Percentiles rank a stretch among this genome's conserved stretches.
Conservation (phyloP, 2,797 vertebrate species). For the Eulemur coronatus region DNA sequence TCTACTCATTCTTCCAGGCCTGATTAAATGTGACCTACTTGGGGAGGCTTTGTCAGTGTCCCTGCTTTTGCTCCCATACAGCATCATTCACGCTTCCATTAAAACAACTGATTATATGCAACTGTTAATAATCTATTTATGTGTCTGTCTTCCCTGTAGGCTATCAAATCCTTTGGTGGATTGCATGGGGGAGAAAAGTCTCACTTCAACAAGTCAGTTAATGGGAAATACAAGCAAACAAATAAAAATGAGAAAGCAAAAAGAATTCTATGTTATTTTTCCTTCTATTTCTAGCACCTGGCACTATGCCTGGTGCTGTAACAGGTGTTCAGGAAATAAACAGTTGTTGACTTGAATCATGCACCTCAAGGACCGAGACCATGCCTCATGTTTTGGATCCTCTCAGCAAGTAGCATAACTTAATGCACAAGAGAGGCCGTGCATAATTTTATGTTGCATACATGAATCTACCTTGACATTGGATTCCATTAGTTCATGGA, state of each 20-base stretch:
- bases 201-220: slow-evolving; percentile 45
- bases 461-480: neutral
- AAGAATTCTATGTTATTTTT: slow-evolving; percentile 33
- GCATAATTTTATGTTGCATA: slow-evolving; percentile 12
- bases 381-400: neutral
- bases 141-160: neutral
- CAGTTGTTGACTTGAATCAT: slow-evolving; percentile 39
- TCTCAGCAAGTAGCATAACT: neutral
- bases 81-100: neutral
- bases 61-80: neutral
- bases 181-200: neutral
- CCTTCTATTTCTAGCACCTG: slow-evolving; percentile 27
- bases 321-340: slow-evolving; percentile 61
- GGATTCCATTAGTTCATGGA: neutral
- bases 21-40: neutral
- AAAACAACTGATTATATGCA: neutral
- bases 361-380: neutral
- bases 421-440: neutral
- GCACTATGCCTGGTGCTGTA: neutral
- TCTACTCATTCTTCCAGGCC: neutral
- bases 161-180: neutral
- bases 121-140: slow-evolving; percentile 25
- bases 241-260: slow-evolving; percentile 37
- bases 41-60: neutral
- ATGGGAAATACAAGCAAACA: slow-evolving; percentile 49